Evolutionary conservation across 1,140 invertebrate species (phyloP).

Genomic region (Drosophila mojavensis): DNA sequence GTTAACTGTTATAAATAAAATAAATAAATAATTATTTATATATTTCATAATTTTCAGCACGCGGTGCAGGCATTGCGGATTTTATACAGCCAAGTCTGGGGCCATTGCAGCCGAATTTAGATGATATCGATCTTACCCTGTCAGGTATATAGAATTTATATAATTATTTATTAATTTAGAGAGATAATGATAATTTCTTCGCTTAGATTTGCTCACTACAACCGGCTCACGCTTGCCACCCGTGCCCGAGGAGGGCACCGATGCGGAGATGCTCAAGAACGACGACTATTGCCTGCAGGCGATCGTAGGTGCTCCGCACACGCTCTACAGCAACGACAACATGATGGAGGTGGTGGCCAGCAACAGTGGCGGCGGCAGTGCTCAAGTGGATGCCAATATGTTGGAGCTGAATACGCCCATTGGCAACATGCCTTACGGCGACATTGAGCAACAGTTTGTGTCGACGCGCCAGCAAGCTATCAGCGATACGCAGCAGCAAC

Average conservation of each 20-base stretch:
- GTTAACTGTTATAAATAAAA: no score
- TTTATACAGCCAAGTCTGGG: conserved; percentile 99
- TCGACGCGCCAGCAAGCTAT: conserved; percentile 46
- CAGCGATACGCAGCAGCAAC: conserved; percentile 46
- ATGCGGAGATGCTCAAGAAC: conserved; percentile 79
- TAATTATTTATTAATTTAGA: no score
- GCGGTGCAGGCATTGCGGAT: conserved; percentile 92
- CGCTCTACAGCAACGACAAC: conserved; percentile 64
- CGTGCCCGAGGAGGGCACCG: conserved; percentile 85
- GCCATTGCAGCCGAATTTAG: conserved; percentile 97
- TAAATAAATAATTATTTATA: background rate
- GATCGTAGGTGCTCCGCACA: conserved; percentile 74
- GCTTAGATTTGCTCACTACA: conserved; percentile 67
- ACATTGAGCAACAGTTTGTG: conserved; percentile 69
- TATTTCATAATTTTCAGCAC: conserved; percentile 83
- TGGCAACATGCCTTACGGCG: conserved; percentile 56
- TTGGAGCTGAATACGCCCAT: conserved; percentile 78
- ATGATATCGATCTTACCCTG: conserved; percentile 95
- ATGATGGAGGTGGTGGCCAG: conserved; percentile 71
- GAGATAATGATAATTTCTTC: background rate
- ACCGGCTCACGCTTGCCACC: conserved; percentile 84
- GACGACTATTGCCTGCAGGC: conserved; percentile 76
- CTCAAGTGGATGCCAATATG: conserved; percentile 73
- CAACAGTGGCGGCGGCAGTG: conserved; percentile 9
- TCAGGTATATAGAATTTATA: conserved; percentile 86